Conservation (phyloP, 2,888 invertebrate genomes). For the Agriopis marginaria region DNA sequence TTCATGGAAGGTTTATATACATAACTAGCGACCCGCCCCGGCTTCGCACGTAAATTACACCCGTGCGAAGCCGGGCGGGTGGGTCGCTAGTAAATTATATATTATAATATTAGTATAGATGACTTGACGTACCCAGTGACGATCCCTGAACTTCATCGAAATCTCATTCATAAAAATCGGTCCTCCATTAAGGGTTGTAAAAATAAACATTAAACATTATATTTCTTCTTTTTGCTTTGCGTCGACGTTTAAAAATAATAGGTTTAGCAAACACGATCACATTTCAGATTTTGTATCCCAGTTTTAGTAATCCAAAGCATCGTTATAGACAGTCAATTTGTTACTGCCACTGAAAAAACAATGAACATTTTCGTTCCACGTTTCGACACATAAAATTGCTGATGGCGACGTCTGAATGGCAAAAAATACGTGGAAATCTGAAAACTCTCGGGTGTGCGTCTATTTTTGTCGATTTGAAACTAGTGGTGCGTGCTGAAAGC, state of each 20-base stretch:
- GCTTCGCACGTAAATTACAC: too few relatives aligned
- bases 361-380: constrained; percentile 32
- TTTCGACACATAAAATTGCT: constrained; percentile 25
- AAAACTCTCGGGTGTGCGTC: constrained; percentile 33
- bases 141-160: too few relatives aligned
- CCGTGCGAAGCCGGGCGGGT: too few relatives aligned
- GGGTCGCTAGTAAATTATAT: too few relatives aligned
- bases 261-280: background rate
- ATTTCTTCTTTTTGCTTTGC: background rate
- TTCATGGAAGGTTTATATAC: too few relatives aligned
- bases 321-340: constrained; percentile 27
- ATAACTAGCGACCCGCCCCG: too few relatives aligned
- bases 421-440: constrained; percentile 29
- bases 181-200: too few relatives aligned
- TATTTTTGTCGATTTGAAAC: constrained; percentile 36
- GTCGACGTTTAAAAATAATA: background rate
- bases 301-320: constrained; percentile 15
- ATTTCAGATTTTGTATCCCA: background rate
- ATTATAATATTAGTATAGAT: too few relatives aligned
- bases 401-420: background rate
- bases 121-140: too few relatives aligned
- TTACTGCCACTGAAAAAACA: constrained; percentile 32
- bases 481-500: constrained; percentile 5
- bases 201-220: background rate
- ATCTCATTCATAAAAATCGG: too few relatives aligned